Evolutionary conservation across 2,888 invertebrate genomes (phyloP).

Genomic region (Brenthis ino): DNA sequence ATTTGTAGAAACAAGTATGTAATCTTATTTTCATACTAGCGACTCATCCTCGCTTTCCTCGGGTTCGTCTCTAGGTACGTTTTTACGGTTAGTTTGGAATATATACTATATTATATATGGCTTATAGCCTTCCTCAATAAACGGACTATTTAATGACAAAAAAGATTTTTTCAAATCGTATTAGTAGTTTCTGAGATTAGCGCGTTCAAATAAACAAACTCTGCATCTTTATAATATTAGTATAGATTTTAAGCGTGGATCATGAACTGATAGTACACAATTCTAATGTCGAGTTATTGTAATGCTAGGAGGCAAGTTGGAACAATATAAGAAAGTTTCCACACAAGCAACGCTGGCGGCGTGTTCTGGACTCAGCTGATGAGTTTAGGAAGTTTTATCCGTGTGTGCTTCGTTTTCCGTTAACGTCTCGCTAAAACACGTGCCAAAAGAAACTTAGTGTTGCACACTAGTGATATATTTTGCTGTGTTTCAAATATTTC

Average conservation of each 20-base stretch:
- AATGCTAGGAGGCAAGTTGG: constrained; percentile 55
- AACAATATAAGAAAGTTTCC: constrained; percentile 69
- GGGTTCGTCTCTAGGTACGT: too few species aligned
- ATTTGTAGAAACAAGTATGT: constrained; percentile 12
- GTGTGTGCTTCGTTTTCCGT: constrained; percentile 55
- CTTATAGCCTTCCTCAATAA: too few species aligned
- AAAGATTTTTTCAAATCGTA: too few species aligned
- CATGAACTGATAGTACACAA: constrained; percentile 12
- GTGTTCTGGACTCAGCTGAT: constrained; percentile 67
- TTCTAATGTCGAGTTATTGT: constrained; percentile 45
- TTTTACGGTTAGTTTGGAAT: too few species aligned
- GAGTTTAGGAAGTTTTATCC: constrained; percentile 73
- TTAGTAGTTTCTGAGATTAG: too few species aligned
- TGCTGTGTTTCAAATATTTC: constrained; percentile 24
- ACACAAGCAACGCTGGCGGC: constrained; percentile 62
- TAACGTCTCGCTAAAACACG: constrained; percentile 39
- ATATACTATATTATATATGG: too few species aligned
- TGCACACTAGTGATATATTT: constrained; percentile 27
- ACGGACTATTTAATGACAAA: too few species aligned
- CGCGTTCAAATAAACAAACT: too few species aligned
- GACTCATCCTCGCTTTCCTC: too few species aligned
- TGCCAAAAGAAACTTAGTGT: constrained; percentile 33
- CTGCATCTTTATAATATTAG: background rate
- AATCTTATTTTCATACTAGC: background rate
- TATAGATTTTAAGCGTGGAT: constrained; percentile 1